phyloP scores from a whole-genome alignment of 1,140 invertebrate species.

The Camponotus vicinus region DNA sequence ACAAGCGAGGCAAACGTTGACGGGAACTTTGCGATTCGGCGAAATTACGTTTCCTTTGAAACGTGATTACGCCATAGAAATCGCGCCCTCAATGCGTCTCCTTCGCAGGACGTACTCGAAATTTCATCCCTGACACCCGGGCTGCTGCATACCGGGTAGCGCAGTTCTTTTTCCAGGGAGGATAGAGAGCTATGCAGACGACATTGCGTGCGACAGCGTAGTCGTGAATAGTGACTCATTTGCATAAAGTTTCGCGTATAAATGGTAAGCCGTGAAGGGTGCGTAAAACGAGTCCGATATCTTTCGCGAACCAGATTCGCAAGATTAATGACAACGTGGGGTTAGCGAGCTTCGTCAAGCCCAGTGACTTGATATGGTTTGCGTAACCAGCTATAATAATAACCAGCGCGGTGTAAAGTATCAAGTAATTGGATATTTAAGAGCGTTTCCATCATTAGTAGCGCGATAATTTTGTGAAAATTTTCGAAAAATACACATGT shows the following conservation, averaged over 20 bases:
- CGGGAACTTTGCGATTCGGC: constrained; percentile 36
- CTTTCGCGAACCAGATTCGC: constrained; percentile 8
- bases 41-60: constrained; percentile 55
- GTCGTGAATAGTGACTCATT: constrained; percentile 46
- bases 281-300: constrained; percentile 48
- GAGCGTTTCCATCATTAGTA: neutral
- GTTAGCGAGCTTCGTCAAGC: constrained; percentile 27
- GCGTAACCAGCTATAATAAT: constrained; percentile 29
- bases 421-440: constrained; percentile 35
- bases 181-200: constrained; percentile 22
- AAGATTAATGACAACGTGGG: constrained; percentile 41
- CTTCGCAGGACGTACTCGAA: constrained; percentile 48
- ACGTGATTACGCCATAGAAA: constrained; percentile 59
- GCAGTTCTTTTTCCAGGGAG: constrained; percentile 42
- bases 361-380: neutral
- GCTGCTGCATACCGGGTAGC: constrained; percentile 30
- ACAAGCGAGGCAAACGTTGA: constrained; percentile 17
- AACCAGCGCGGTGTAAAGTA: neutral
- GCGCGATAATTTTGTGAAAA: neutral
- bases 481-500: neutral
- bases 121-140: constrained; percentile 48
- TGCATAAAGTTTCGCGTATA: constrained; percentile 47
- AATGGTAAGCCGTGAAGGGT: constrained; percentile 30
- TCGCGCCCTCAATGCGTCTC: constrained; percentile 45
- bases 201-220: constrained; percentile 18